Percentiles rank a stretch among this genome's conserved stretches.
Evolutionary conservation across 2,888 invertebrate species (phyloP).

Genomic region (Petrolisthes cinctipes): DNA sequence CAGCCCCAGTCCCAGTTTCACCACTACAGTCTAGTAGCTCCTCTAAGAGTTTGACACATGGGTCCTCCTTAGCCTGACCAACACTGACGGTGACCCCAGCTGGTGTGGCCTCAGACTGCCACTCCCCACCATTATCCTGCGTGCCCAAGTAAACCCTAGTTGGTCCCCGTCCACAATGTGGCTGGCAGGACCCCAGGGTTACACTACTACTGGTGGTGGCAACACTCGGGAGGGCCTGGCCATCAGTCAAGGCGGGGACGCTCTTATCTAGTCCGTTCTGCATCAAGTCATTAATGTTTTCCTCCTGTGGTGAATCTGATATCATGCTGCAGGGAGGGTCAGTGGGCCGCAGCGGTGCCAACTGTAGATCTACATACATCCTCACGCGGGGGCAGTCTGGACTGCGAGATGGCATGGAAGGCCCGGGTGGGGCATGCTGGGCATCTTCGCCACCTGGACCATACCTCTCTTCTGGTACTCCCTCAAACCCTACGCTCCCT

Average conservation of each 20-base stretch:
- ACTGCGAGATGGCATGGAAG: too few species aligned
- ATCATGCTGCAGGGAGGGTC: not conserved
- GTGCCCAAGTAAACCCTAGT: not conserved
- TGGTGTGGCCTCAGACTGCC: not conserved
- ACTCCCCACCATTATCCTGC: not conserved
- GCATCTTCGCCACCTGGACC: not conserved
- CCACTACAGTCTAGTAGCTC: not conserved
- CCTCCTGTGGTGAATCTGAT: too few species aligned
- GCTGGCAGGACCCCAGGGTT: not conserved
- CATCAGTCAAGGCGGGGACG: not conserved
- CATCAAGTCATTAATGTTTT: too few species aligned
- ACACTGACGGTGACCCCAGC: not conserved
- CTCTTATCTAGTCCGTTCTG: not conserved
- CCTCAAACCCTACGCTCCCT: not conserved
- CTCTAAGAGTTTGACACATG: not conserved
- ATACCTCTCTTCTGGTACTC: not conserved
- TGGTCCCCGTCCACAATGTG: not conserved
- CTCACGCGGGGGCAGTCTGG: not conserved
- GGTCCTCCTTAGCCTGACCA: not conserved
- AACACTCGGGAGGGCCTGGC: not conserved
- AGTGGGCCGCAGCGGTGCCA: not conserved
- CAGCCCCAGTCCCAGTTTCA: not conserved
- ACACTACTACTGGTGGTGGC: not conserved
- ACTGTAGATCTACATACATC: conserved; percentile 3
- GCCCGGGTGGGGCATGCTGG: not conserved